A percentile compares a stretch with the other conserved stretches of the same genome.
Evolutionary conservation across 2,113 vertebrate genomes (phyloP).

Genomic region (Oreochromis aureus): DNA sequence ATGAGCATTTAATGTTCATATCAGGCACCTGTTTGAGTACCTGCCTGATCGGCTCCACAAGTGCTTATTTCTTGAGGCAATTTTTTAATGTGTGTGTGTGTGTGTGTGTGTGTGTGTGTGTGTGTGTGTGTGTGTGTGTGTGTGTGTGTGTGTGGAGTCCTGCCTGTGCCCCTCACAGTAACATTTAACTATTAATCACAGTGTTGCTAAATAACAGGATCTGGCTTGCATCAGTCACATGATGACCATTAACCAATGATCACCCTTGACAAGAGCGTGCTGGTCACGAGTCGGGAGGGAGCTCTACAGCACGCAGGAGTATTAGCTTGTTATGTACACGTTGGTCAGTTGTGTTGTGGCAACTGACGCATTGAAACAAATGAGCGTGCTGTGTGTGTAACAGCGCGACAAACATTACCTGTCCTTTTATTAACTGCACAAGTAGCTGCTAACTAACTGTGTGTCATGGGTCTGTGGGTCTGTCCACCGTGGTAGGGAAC

Average conservation of each 20-base stretch:
- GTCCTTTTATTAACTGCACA: background rate
- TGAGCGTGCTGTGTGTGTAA: fast-evolving
- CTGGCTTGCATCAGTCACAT: background rate
- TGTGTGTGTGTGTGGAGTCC: background rate
- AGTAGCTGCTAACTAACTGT: background rate
- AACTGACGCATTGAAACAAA: background rate
- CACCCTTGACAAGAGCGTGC: background rate
- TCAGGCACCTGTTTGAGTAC: background rate
- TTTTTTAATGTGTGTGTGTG: background rate
- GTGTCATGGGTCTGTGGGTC: fast-evolving
- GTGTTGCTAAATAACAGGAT: background rate
- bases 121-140: background rate
- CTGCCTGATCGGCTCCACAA: background rate
- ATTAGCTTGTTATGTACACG: background rate
- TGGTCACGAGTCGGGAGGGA: background rate
- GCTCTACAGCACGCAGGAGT: background rate
- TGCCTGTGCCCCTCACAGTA: background rate
- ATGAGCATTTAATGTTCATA: background rate
- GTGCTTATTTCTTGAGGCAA: background rate
- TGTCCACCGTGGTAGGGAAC: fast-evolving
- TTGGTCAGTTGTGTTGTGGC: background rate
- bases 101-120: background rate
- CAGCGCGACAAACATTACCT: background rate
- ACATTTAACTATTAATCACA: background rate
- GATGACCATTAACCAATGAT: background rate